Evolutionary conservation across 2,888 invertebrate genomes (phyloP), one percentile per base, ranked within the genome.

Genomic region (Norana najaformis): DNA sequence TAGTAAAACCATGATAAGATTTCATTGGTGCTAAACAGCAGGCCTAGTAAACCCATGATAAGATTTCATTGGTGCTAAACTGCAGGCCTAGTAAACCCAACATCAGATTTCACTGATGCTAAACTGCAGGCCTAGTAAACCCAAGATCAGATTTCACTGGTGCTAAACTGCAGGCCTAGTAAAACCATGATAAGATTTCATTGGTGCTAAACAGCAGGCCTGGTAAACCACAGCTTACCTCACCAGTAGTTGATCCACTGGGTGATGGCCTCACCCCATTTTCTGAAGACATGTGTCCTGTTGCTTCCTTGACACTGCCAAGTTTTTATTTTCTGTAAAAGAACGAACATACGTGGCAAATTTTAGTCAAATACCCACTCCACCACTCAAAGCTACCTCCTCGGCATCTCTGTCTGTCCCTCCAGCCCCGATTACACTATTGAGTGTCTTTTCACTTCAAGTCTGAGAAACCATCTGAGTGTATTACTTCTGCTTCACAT

Each of bases 171-270:
- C 23, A 8, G 69, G 30, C 69, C 16, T 69, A 8, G 30, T 30
- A 69, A 69, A n/a, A n/a, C n/a, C n/a, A n/a, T n/a, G n/a, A 69
- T n/a, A 69, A 69, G 69, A 69, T 69, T 30, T 69, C 69, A 69
- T 69, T 69, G n/a, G n/a, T n/a, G n/a, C 69, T 11, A 11, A n/a
- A 23, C 1, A 4, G 47, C 23, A 8, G 69, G 30, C 69, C 16
- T 69, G 11, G 30, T 30, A 69, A 69, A n/a, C n/a, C 30, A n/a
- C 8, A 69, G 69, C 69, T 69, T 16, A 69, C 69, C 69, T 69
- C 69, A 30, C 69, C 69, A 69, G 11, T n/a, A 30, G 69, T 69
- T n/a, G 69, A 69, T 69, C 69, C 69, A 69, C 69, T 69, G 69
- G 69, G 30, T 16, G 69, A 69, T n/a, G n/a, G 69, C 69, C n/a